Evolutionary conservation across 2,113 vertebrate genomes (phyloP), one percentile per base, ranked within the genome.

Genomic region (Panthera tigris): DNA sequence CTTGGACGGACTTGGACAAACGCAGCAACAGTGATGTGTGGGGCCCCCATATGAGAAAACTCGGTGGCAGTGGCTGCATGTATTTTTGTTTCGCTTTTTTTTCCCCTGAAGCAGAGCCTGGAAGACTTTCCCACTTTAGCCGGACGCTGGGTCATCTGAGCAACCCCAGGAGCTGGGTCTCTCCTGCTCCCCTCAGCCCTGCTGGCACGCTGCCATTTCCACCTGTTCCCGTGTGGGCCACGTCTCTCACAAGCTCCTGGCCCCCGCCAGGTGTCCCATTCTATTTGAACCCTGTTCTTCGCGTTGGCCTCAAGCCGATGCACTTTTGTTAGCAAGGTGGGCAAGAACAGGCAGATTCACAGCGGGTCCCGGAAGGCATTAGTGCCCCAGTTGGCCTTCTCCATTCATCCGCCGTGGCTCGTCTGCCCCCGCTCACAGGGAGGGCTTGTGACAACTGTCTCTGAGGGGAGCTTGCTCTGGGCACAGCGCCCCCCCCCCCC

Each of bases 391-490:
- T 31, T 15, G 4, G 25, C 25, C 82, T 76, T 7, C 19, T 86
- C 55, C 39, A 16, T 29, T 33, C 15, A 0, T 16, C 23, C 36
- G 23, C n/a, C 12, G 5, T 78, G 91, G 82, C 68, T 29, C 0
- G 10, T 74, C 97, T 91, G 57, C 85, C 89, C 93, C 94, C 52
- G 57, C 74, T 96, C 73, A 33, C 90, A 63, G 76, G 76, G 83
- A 96, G 8, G 91, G 96, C 89, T 97, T 83, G 48, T 93, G 97
- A 74, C 78, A 97, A 71, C 81, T 74, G 94, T 97, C 57, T 27
- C 84, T 76, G 94, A 97, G 93, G 90, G 73, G 95, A 52, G 85
- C 94, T 96, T 95, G 92, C 96, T 98, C 96, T 45, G 90, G 93
- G 71, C 89, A 61, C 93, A 97, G 97, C 14, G 48, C 87, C 13